Conservation (phyloP, 2,888 invertebrate species). For the Caenorhabditis sp. region DNA sequence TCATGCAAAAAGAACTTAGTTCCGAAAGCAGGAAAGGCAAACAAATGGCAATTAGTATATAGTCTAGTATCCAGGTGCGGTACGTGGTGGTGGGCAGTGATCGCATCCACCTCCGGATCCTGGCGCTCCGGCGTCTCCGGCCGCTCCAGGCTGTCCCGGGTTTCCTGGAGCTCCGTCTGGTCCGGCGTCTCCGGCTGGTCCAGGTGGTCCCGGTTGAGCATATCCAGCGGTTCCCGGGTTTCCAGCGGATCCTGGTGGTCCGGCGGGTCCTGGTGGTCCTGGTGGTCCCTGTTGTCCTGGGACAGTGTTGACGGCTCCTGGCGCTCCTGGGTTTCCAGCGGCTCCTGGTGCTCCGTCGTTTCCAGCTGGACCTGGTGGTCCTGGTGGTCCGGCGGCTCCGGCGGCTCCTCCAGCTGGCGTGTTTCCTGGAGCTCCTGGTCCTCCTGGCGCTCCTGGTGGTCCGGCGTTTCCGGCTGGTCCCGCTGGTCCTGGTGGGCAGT, state of each 20-base stretch:
- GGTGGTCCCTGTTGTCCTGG: conserved; percentile 72
- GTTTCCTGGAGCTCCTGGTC: conserved; percentile 66
- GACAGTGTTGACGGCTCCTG: conserved; percentile 71
- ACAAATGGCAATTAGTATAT: background rate
- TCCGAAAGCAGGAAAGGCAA: background rate
- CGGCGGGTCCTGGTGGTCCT: conserved; percentile 74
- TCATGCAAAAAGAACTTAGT: background rate
- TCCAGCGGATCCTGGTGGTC: conserved; percentile 72
- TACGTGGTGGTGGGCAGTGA: conserved; percentile 71
- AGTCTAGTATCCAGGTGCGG: conserved; percentile 72
- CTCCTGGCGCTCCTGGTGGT: conserved; percentile 67
- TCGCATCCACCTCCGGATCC: conserved; percentile 71
- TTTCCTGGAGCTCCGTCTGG: conserved; percentile 68
- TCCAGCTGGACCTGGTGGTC: conserved; percentile 64
- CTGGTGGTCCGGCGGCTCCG: conserved; percentile 73
- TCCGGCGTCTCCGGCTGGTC: conserved; percentile 67
- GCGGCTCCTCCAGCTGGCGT: conserved; percentile 58
- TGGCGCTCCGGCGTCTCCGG: conserved; percentile 68
- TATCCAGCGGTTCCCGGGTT: conserved; percentile 65
- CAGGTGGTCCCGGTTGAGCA: conserved; percentile 56
- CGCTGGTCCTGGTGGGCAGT: conserved; percentile 79
- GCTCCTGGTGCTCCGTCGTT: conserved; percentile 66
- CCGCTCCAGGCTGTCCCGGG: conserved; percentile 62
- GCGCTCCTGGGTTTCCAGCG: conserved; percentile 75
- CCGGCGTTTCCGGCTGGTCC: conserved; percentile 77